These are phyloP conservation scores for Basileuterus tristriatus DNA, from an alignment of 2,797 vertebrate genomes.

Conservation along the genomic window DNA sequence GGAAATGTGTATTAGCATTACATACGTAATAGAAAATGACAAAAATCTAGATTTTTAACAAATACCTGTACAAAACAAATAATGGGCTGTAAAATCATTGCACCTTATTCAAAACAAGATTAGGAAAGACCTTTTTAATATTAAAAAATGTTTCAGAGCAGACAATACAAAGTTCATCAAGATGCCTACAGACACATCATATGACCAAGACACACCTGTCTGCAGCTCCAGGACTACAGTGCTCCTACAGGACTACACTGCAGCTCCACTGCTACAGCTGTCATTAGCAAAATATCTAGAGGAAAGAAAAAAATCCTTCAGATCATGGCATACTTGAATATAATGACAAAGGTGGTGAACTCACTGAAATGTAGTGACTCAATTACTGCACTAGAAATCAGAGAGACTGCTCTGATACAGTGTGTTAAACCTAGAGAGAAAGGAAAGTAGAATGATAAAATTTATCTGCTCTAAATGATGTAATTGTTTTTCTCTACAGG, in stretches of 20 bases:
- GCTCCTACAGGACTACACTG: background rate
- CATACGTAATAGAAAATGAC: background rate
- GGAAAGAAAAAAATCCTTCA: background rate
- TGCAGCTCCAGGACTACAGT: background rate
- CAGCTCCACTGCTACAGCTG: background rate
- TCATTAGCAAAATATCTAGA: background rate
- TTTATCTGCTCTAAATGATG: background rate
- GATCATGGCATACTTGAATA: background rate
- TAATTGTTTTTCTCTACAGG: background rate
- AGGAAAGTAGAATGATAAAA: background rate
- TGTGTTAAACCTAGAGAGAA: background rate
- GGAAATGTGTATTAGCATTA: background rate
- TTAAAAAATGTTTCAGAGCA: background rate
- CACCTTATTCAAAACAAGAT: background rate
- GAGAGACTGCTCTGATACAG: background rate
- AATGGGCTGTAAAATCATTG: background rate
- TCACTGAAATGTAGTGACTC: background rate
- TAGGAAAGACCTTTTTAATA: background rate
- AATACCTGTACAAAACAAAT: background rate
- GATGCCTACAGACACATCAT: background rate
- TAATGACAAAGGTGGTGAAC: background rate
- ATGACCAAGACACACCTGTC: background rate
- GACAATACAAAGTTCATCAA: background rate
- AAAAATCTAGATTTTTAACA: background rate
- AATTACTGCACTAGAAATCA: background rate